Evolutionary conservation across 2,113 vertebrate genomes (phyloP).

Genomic region (Campylorhamphus procurvoides): DNA sequence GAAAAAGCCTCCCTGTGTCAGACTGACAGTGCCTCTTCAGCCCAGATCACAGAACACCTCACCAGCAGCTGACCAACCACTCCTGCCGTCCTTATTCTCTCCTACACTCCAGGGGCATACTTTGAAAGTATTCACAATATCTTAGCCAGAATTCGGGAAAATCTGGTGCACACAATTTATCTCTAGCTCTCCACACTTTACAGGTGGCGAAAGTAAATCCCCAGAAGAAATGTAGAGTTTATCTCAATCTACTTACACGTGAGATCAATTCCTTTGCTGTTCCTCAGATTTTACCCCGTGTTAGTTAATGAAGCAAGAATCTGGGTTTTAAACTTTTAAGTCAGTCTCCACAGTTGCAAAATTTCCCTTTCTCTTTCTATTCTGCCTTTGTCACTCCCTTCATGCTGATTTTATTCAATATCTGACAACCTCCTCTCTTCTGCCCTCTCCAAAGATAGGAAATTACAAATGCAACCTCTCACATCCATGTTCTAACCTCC

Average conservation of each 20-base stretch:
- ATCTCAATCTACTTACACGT: not conserved
- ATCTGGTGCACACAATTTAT: not conserved
- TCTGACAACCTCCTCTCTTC: not conserved
- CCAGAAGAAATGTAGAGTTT: not conserved
- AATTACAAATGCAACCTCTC: not conserved
- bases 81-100: not conserved
- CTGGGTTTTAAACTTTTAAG: not conserved
- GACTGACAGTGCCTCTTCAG: not conserved
- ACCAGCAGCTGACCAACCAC: not conserved
- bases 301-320: not conserved
- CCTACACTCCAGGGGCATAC: not conserved
- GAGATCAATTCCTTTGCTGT: not conserved
- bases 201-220: not conserved
- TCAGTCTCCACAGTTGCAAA: not conserved
- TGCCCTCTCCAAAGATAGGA: not conserved
- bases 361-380: not conserved
- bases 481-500: not conserved
- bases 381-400: not conserved
- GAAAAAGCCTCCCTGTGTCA: not conserved
- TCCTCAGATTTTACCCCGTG: not conserved
- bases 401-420: not conserved
- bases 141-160: not conserved
- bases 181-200: not conserved
- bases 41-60: accelerated
- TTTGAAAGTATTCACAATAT: not conserved